phyloP scores from a whole-genome alignment of 2,888 invertebrate species.

The Perizoma affinitatum region DNA sequence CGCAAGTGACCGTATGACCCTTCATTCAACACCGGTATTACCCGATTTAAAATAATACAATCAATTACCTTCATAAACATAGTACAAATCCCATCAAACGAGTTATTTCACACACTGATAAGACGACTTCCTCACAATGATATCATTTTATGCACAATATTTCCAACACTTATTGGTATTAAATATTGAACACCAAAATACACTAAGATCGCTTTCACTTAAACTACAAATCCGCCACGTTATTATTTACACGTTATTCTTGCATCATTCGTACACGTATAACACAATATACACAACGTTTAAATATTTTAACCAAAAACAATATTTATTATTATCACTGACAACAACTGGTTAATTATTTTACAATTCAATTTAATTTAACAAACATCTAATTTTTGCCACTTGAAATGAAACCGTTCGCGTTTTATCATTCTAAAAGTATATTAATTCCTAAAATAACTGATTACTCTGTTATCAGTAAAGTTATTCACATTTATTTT shows the following conservation, averaged over 20 bases:
- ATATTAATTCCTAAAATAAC: too few relatives aligned
- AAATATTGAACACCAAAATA: too few relatives aligned
- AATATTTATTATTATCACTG: not conserved
- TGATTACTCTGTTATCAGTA: too few relatives aligned
- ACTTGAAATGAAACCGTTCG: too few relatives aligned
- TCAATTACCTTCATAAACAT: slow-evolving; percentile 14
- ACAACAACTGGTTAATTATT: not conserved
- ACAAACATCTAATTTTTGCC: too few relatives aligned
- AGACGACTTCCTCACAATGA: not conserved
- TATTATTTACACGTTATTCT: not conserved
- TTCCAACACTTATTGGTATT: too few relatives aligned
- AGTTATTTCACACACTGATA: slow-evolving; percentile 25
- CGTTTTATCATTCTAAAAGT: too few relatives aligned
- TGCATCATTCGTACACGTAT: not conserved
- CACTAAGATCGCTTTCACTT: not conserved
- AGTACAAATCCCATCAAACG: slow-evolving; percentile 8
- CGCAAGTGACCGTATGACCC: too few relatives aligned
- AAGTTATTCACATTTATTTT: too few relatives aligned
- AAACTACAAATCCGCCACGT: not conserved
- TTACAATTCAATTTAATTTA: not conserved
- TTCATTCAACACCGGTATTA: not conserved
- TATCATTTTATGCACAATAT: not conserved
- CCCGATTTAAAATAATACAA: slow-evolving; percentile 8
- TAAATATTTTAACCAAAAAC: not conserved
- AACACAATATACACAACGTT: too few relatives aligned